Conservation (phyloP, 2,888 invertebrate species). For the Tribolium freemani region DNA sequence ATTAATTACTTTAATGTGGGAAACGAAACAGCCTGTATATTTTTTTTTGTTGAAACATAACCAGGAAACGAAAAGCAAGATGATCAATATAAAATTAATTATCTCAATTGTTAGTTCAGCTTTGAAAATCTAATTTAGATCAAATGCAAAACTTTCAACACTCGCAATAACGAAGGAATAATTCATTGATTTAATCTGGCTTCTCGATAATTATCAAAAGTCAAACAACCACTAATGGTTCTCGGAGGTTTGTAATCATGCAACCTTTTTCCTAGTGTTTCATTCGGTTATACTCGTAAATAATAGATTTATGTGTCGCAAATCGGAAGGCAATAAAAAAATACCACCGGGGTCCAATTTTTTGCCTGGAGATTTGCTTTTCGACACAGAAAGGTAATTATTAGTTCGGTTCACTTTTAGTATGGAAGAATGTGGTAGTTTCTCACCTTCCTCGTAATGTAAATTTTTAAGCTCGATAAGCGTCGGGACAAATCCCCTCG, state of each 20-base stretch:
- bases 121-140: background rate
- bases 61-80: background rate
- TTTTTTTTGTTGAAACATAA: too few relatives aligned
- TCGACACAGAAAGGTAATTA: conserved; percentile 14
- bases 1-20: too few relatives aligned
- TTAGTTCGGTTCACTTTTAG: conserved; percentile 14
- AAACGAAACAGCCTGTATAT: too few relatives aligned
- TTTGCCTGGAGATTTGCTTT: conserved; percentile 3
- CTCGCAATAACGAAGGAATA: background rate
- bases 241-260: conserved; percentile 6
- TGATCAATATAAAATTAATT: background rate
- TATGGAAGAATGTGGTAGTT: too few relatives aligned
- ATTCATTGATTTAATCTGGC: conserved; percentile 10
- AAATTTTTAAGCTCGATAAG: background rate
- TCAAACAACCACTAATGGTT: conserved; percentile 6
- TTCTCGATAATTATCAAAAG: conserved; percentile 12
- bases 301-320: background rate
- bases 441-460: background rate
- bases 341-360: background rate
- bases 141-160: background rate
- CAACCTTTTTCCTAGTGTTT: background rate
- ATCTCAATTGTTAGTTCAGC: background rate
- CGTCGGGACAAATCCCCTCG: background rate
- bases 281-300: conserved; percentile 5
- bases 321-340: background rate